Evolutionary conservation across 2,797 vertebrate species (phyloP), one percentile per base, ranked within the genome.

Genomic region (Smutsia gigantea): DNA sequence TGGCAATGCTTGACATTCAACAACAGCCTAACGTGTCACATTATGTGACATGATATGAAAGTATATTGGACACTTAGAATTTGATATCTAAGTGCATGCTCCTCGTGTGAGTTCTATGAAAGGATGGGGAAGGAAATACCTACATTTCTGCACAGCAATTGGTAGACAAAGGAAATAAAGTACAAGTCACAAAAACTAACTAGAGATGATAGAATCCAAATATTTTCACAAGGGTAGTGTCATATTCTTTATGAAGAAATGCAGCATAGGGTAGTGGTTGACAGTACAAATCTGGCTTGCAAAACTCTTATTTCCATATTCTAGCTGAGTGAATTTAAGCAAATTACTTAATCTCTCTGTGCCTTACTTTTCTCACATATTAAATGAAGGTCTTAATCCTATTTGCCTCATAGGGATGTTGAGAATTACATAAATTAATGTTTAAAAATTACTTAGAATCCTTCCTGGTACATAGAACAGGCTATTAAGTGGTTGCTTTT

Each of bases 1-100:
- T 34, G 42, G 7, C 78, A 94, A 25, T 88, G 39, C 68, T 64
- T 93, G 88, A 85, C 68, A 87, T 61, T 49, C 4, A 5, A 2
- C 42, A 92, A 90, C 17, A 93, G 49, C 75, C 84, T 96, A 83
- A 96, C 87, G 69, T 83, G 57, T 87, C 83, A 75, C 37, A 61
- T 93, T 72, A 77, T 53, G 37, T 4, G 12, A 18, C 14, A 1
- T 91, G 11, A 37, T 57, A 8, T 18, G 77, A 95, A 93, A 97
- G 87, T 85, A 93, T 69, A 95, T 23, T 92, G 55, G 77, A 92
- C 77, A 68, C 46, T 82, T 0, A 71, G 51, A 92, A 87, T 1
- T 0, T 0, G 21, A 29, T 75, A 75, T 75, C 89, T 34, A 83
- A 86, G 23, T 53, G 39, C 4, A n/a, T 63, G 27, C 31, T 46